Conservation (phyloP, 1,140 invertebrate genomes). For the Brachionus sp. region DNA sequence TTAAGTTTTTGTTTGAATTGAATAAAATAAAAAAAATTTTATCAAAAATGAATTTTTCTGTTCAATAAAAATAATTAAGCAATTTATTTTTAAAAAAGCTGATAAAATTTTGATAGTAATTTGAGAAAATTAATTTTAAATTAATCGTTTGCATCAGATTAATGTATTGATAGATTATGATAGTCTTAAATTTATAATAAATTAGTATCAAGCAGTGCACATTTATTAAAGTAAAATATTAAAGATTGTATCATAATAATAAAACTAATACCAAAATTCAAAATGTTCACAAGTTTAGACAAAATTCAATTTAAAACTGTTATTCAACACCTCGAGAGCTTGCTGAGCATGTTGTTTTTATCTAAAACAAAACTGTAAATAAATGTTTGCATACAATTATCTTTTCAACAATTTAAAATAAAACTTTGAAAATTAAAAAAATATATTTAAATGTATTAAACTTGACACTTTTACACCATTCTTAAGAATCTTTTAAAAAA, state of each 20-base stretch:
- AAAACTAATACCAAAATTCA: neutral
- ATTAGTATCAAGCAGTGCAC: neutral
- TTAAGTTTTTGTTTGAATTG: too few relatives aligned
- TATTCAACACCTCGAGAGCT: slow-evolving; percentile 3
- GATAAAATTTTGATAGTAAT: neutral
- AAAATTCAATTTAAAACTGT: neutral
- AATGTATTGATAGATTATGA: neutral
- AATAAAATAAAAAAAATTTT: too few relatives aligned
- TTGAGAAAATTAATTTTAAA: neutral
- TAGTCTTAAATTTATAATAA: neutral
- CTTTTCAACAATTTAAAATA: neutral
- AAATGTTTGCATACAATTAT: slow-evolving; percentile 21
- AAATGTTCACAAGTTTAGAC: neutral
- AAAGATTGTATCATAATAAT: neutral
- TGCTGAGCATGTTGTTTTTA: slow-evolving; percentile 24
- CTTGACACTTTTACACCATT: slow-evolving; percentile 6
- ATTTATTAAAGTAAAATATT: neutral
- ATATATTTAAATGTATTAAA: neutral
- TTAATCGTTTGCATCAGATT: neutral
- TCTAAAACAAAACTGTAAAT: neutral
- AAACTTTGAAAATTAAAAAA: neutral
- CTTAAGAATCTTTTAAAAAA: slow-evolving; percentile 5
- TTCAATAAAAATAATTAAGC: neutral
- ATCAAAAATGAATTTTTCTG: too few relatives aligned
- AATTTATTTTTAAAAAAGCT: neutral